phyloP scores from a whole-genome alignment of 2,797 vertebrate species.

The Malurus leucopterus region DNA sequence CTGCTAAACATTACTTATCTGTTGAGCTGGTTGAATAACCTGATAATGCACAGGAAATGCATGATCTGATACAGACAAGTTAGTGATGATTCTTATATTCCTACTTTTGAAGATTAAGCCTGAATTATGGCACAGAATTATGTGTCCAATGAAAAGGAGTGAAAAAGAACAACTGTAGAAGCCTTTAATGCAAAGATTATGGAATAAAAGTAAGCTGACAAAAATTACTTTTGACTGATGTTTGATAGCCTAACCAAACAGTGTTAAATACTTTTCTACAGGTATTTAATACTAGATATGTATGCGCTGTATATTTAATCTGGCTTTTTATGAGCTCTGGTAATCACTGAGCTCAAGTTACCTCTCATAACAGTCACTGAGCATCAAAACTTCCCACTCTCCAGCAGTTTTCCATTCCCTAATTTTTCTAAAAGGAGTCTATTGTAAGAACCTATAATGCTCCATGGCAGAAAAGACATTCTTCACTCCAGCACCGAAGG shows the following conservation, averaged over 20 bases:
- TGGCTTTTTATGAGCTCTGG: neutral
- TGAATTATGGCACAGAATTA: neutral
- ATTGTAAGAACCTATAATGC: neutral
- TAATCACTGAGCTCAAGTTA: neutral
- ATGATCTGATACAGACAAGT: neutral
- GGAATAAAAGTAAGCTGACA: neutral
- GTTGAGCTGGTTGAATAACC: neutral
- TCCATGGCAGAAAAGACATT: neutral
- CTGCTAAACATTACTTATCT: neutral
- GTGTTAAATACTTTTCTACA: neutral
- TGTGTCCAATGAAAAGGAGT: neutral
- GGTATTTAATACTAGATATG: neutral
- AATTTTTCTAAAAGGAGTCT: neutral
- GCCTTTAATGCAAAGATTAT: neutral
- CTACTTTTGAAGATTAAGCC: neutral
- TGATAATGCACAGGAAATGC: neutral
- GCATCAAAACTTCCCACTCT: neutral
- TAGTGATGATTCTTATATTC: neutral
- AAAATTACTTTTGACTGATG: neutral
- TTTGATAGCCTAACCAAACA: neutral
- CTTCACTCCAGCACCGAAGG: neutral
- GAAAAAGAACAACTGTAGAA: neutral
- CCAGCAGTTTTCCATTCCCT: neutral
- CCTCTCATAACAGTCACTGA: neutral
- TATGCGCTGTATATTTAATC: neutral